Evolutionary conservation across 2,113 vertebrate species (phyloP), one percentile per base, ranked within the genome.

Genomic region (Corydoras maculifer): DNA sequence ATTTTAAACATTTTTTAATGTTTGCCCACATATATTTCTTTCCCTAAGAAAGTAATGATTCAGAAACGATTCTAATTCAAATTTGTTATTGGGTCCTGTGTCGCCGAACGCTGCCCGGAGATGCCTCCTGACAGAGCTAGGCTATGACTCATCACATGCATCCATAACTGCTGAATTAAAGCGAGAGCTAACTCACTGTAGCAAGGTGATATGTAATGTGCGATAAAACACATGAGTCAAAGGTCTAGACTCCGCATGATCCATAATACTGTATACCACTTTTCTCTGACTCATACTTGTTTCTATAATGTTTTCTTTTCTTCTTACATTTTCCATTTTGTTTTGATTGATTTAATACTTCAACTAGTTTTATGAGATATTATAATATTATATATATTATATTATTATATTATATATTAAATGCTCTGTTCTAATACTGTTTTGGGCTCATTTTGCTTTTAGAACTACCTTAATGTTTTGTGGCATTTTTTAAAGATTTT

Each of bases 81-180:
- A 15, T 29, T 48, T 68, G 31, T 30, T 51, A 48, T 30, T 13
- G 13, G 48, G 55, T 13, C 55, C 65, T 62, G 25, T 53, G 32
- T 57, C 49, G 9, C 48, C 61, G 58, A 61, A 53, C 30, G 48
- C 31, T 74, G 50, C 58, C 51, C 58, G 55, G 12, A 62, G 53
- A 54, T 49, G 13, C 31, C 54, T 74, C 31, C 15, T 74, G 72
- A 9, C 55, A 61, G 51, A 51, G 35, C 48, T 63, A 25, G 50
- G 62, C 65, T 67, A 62, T 82, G 79, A 81, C 68, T 82, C 77
- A 79, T 77, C 79, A 75, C 43, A 69, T 69, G 75, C 50, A 54
- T 53, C 55, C 62, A 30, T 15, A 30, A 68, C 35, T 3, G 32
- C 32, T 66, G 62, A 60, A n/a, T 51, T 54, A 43, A 32, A 53